Evolutionary conservation across 2,113 vertebrate genomes (phyloP).

Genomic region (Dryoscopus gambensis): DNA sequence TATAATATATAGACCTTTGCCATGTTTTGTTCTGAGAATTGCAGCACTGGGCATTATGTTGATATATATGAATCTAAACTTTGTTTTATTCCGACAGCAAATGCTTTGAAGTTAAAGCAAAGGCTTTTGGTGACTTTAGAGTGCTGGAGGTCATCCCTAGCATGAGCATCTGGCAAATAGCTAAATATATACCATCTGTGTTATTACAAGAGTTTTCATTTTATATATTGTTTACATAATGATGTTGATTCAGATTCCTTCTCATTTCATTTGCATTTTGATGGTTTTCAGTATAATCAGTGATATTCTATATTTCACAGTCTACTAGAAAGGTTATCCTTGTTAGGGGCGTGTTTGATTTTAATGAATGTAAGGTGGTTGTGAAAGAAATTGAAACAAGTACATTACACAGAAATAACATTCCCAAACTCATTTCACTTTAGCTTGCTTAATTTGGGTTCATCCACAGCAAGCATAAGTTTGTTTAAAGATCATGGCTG

Average conservation of each 20-base stretch:
- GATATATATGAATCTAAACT: neutral
- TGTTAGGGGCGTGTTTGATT: neutral
- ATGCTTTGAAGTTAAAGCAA: neutral
- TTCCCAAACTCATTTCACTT: neutral
- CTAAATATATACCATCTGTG: neutral
- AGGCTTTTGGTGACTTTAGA: neutral
- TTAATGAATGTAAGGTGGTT: neutral
- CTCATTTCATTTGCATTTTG: slow-evolving; percentile 8
- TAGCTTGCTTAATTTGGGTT: neutral
- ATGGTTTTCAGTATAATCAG: neutral
- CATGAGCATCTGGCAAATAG: neutral
- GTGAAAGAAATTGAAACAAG: neutral
- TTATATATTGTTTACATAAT: neutral
- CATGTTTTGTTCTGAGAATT: neutral
- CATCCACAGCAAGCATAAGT: neutral
- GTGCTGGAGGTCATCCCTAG: neutral
- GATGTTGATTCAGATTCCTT: neutral
- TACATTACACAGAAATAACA: neutral
- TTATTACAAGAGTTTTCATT: neutral
- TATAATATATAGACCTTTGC: neutral
- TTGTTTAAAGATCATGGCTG: neutral
- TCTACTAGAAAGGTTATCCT: neutral
- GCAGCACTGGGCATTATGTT: neutral
- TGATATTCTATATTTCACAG: neutral
- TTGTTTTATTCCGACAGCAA: neutral